A percentile compares a stretch with the other conserved stretches of the same genome.
Conservation (phyloP, 1,140 invertebrate genomes). For the Psilanteris sp. region DNA sequence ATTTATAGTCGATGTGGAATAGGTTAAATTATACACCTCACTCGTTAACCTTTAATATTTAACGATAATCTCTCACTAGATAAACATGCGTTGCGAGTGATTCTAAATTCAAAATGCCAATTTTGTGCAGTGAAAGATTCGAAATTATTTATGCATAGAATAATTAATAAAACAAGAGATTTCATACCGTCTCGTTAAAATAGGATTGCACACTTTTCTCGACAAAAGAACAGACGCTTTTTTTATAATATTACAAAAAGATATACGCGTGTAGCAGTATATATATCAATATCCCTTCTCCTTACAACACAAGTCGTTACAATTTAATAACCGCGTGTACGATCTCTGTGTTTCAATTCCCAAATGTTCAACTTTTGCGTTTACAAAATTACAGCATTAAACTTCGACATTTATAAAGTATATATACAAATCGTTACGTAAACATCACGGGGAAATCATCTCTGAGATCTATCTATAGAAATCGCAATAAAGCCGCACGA, state of each 20-base stretch:
- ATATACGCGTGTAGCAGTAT: too few relatives aligned
- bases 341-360: too few relatives aligned
- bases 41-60: conserved; percentile 49
- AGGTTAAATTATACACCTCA: conserved; percentile 13
- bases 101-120: conserved; percentile 37
- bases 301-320: too few relatives aligned
- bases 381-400: background rate
- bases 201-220: too few relatives aligned
- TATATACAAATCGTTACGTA: background rate
- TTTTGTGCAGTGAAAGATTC: conserved; percentile 8
- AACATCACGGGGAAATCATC: conserved; percentile 2
- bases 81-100: conserved; percentile 21
- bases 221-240: too few relatives aligned
- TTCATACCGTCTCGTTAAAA: too few relatives aligned
- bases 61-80: conserved; percentile 11
- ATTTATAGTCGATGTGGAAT: conserved; percentile 6
- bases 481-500: conserved; percentile 8
- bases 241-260: too few relatives aligned
- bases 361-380: background rate
- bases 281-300: too few relatives aligned
- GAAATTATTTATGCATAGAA: conserved; percentile 23
- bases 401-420: background rate
- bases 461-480: background rate
- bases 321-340: too few relatives aligned
- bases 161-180: too few relatives aligned